phyloP scores from a whole-genome alignment of 2,888 invertebrate genomes.

The Eristalis tenax region DNA sequence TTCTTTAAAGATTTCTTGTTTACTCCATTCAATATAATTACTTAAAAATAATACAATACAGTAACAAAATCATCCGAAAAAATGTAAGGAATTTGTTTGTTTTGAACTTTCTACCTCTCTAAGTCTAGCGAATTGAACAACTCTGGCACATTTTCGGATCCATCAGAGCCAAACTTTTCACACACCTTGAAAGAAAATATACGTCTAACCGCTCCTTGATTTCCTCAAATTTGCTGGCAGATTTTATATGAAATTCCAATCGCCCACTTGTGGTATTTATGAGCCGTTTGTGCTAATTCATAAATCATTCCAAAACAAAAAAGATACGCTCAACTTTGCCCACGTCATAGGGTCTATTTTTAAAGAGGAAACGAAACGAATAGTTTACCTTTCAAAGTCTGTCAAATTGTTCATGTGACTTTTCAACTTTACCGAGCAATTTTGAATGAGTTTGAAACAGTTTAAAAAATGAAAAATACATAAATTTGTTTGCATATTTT shows the following conservation, averaged over 20 bases:
- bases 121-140: too few species aligned
- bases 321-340: neutral
- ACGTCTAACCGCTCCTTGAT: neutral
- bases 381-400: neutral
- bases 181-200: neutral
- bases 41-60: too few species aligned
- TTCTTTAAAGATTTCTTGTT: too few species aligned
- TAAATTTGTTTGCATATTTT: neutral
- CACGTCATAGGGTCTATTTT: constrained; percentile 30
- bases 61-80: neutral
- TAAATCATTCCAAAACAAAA: constrained; percentile 3
- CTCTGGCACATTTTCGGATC: neutral
- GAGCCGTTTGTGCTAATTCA: neutral
- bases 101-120: neutral
- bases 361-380: neutral
- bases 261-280: constrained; percentile 7
- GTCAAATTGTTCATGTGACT: neutral
- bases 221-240: neutral
- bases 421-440: neutral
- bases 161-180: neutral
- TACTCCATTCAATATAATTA: too few species aligned
- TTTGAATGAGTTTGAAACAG: neutral
- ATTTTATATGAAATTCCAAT: constrained; percentile 1
- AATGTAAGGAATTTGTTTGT: neutral
- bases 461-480: neutral